These are phyloP conservation scores for Yoshiicerus persimilis DNA, from an alignment of 1,140 invertebrate genomes.

Conservation along the genomic window DNA sequence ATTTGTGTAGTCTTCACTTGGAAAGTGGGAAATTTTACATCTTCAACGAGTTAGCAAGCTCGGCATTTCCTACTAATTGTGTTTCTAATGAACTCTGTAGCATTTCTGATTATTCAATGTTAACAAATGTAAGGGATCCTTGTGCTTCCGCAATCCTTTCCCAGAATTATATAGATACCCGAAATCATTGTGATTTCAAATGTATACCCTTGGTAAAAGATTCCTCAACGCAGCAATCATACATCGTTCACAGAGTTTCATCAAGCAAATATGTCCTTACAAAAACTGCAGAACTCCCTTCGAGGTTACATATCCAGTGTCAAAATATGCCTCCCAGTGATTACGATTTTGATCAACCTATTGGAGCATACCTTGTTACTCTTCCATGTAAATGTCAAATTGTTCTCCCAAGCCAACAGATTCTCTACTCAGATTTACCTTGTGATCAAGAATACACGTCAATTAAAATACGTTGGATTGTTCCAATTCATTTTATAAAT, in stretches of 20 bases:
- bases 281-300: neutral
- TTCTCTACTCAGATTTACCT: neutral
- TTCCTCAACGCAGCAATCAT: neutral
- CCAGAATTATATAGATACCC: neutral
- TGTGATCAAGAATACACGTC: neutral
- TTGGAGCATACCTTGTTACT: neutral
- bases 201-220: neutral
- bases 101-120: neutral
- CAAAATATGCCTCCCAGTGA: neutral
- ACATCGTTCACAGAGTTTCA: neutral
- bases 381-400: neutral
- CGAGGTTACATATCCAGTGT: neutral
- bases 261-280: conserved; percentile 31
- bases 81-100: conserved; percentile 31
- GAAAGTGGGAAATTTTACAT: conserved; percentile 1
- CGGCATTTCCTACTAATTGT: conserved; percentile 31
- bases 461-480: neutral
- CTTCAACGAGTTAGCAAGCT: neutral
- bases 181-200: conserved; percentile 29
- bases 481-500: neutral
- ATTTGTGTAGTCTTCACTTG: neutral
- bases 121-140: neutral
- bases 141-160: conserved; percentile 28
- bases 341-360: neutral
- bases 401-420: neutral